Base-by-base conservation (phyloP, 2,888 invertebrate species). In the Busseola fusca region DNA sequence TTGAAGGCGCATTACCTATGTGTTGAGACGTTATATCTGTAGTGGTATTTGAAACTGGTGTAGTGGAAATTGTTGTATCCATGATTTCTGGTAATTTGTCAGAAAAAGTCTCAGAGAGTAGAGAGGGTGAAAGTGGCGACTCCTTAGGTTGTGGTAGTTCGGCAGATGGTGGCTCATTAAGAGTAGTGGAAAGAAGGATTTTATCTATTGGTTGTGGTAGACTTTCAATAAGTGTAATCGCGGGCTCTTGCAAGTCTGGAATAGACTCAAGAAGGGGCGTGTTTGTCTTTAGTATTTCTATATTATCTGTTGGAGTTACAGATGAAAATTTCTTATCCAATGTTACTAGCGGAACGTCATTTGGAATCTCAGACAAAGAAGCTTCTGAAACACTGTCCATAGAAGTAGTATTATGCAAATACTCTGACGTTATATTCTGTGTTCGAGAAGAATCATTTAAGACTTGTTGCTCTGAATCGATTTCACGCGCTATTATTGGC, bases 401-500 rank as follows among this genome's bases (percentile, higher is more conserved):
- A n/a, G 21, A 40, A 62, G 18, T 42, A 6, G 16, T 45, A 25
- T 57, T 63, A 27, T 58, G 27, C 25, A 56, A 75, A 64, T 42
- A 54, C 12, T 63, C n/a, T 40, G 50, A 27, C 18, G 62, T 42
- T 37, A 45, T 18, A 16, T 65, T 65, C 42, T 69, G 48, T 50
- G 52, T 48, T 27, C 25, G 9, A 42, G 42, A 45, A 30, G 48
- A 16, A 56, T 37, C 16, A 18, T 50, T 27, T 10, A n/a, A 21
- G 21, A 54, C 34, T 50, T 42, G 14, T 1, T 42, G 40, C 18
- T 59, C 18, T 34, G 25, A 65, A 63, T 57, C 16, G 12, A 62
- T 58, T 50, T 78, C 64, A 42, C 57, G 50, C 0, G 30, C 30
- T 69, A 18, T 54, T 60, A 67, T 69, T 30, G 73, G 73, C 10